Evolutionary conservation across 2,888 invertebrate species (phyloP), one percentile per base, ranked within the genome.

Genomic region (Drosophila flavopinicola): DNA sequence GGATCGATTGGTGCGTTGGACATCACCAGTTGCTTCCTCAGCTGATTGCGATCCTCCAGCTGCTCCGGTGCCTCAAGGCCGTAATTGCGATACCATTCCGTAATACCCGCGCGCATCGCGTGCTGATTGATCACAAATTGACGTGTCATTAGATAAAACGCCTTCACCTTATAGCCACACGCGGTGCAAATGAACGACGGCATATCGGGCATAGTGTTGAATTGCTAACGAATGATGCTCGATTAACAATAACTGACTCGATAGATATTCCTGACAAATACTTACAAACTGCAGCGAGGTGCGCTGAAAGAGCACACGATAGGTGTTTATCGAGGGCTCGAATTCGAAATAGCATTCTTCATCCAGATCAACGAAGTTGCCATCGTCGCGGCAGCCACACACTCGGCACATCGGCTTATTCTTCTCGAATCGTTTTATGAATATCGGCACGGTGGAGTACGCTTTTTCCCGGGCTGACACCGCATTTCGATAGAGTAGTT

Each of bases 241-340:
- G n/a, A n/a, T n/a, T n/a, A n/a, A n/a, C n/a, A n/a, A n/a, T n/a
- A n/a, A n/a, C n/a, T n/a, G n/a, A n/a, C n/a, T n/a, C n/a, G n/a
- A n/a, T n/a, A n/a, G n/a, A n/a, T n/a, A n/a, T n/a, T n/a, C n/a
- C n/a, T n/a, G n/a, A n/a, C n/a, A n/a, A n/a, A n/a, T n/a, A 63
- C 66, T 64, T 60, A 72, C 72, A 35, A 72, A 72, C 17, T 67
- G 73, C 20, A 64, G 38, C 17, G 72, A 73, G 2, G 64, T 57
- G 23, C 59, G 72, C 42, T 73, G 64, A 9, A 60, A 58, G 10
- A 73, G 73, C 6, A 13, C 6, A 2, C 73, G 69, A 23, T 58
- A 73, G 48, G 9, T 42, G 42, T 13, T 7, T 13, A 75, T 68
- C 0, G 64, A 41, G 1, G 72, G 44, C 0, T 72, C 68, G 9